Percentiles rank a stretch among this genome's conserved stretches.
Evolutionary conservation across 2,797 vertebrate species (phyloP).

Genomic region (Cygnus olor): DNA sequence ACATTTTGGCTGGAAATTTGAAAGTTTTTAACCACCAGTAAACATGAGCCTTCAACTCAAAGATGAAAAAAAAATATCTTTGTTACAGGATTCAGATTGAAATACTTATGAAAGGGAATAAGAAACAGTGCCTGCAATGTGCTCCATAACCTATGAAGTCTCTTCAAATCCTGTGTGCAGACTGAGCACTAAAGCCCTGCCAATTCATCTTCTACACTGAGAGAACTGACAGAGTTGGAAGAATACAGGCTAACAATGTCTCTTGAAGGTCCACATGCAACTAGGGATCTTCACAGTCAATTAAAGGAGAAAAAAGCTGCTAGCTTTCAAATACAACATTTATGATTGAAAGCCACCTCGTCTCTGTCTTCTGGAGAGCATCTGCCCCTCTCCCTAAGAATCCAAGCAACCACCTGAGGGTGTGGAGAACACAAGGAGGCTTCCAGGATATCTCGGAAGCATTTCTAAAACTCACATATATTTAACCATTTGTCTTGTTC

Average conservation of each 20-base stretch:
- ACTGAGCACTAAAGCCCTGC: neutral
- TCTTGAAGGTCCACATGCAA: neutral
- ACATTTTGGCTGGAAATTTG: neutral
- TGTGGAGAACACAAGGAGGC: neutral
- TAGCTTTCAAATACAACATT: neutral
- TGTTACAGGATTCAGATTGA: neutral
- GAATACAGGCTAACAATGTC: neutral
- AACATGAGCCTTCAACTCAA: neutral
- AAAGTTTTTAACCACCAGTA: neutral
- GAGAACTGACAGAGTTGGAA: neutral
- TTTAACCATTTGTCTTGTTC: neutral
- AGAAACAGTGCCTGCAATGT: neutral
- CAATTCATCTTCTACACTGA: neutral
- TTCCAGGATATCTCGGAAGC: neutral
- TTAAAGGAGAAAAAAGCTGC: neutral
- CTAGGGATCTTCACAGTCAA: neutral
- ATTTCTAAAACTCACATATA: neutral
- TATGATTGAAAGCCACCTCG: neutral
- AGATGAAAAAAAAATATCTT: neutral
- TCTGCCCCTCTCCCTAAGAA: neutral
- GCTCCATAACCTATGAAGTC: neutral
- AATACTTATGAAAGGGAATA: neutral
- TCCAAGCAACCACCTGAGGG: neutral
- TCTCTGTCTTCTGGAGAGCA: neutral
- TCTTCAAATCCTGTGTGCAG: neutral